Percentiles rank a stretch among this genome's conserved stretches.
Conservation (phyloP, 2,113 vertebrate species). For the Ictalurus punctatus region DNA sequence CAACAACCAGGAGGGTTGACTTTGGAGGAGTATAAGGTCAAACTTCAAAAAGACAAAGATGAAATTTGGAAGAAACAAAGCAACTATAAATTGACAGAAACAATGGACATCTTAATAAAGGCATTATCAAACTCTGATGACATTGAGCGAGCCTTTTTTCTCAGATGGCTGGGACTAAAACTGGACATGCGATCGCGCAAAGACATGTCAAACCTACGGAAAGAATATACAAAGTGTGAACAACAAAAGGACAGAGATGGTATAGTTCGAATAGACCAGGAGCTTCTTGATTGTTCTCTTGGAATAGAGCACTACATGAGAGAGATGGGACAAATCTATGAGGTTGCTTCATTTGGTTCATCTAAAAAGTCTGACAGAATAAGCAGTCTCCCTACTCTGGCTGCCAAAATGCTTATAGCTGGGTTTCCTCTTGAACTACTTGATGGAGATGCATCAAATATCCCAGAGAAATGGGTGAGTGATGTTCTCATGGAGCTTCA, state of each 20-base stretch:
- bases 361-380: background rate
- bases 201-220: conserved; percentile 12
- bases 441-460: conserved; percentile 66
- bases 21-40: conserved; percentile 43
- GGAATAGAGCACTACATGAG: conserved; percentile 69
- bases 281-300: conserved; percentile 61
- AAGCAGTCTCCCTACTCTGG: conserved; percentile 49
- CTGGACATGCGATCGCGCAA: conserved; percentile 43
- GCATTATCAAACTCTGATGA: conserved; percentile 26
- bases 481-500: conserved; percentile 62
- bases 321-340: conserved; percentile 66
- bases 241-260: background rate
- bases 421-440: conserved; percentile 67
- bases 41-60: conserved; percentile 32
- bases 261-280: conserved; percentile 51
- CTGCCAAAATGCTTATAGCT: conserved; percentile 63
- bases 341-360: conserved; percentile 35
- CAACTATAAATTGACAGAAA: background rate
- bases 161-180: conserved; percentile 59
- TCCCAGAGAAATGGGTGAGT: conserved; percentile 60
- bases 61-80: background rate
- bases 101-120: conserved; percentile 54
- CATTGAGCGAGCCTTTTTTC: conserved; percentile 48
- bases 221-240: conserved; percentile 27
- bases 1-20: background rate